Evolutionary conservation across 1,140 invertebrate species (phyloP).

Genomic region (Hylaeus anthracinus): DNA sequence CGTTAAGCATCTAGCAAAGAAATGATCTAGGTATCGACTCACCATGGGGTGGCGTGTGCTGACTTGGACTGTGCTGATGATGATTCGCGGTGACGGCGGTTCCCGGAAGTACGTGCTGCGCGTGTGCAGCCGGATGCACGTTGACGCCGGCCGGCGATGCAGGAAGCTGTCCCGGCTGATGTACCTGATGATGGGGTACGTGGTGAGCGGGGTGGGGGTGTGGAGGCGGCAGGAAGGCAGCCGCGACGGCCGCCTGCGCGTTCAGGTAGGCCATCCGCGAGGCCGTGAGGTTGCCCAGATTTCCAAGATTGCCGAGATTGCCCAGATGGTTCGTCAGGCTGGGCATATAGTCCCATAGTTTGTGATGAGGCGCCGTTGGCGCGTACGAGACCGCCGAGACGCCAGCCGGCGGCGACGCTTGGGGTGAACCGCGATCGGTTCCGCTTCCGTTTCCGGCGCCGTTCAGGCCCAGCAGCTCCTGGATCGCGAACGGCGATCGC

Average conservation of each 20-base stretch:
- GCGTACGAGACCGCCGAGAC: conserved; percentile 79
- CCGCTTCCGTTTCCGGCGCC: conserved; percentile 76
- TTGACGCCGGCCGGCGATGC: conserved; percentile 74
- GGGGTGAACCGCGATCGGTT: conserved; percentile 76
- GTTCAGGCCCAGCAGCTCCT: conserved; percentile 92
- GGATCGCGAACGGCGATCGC: conserved; percentile 94
- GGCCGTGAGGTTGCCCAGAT: conserved; percentile 82
- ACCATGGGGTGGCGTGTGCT: conserved; percentile 78
- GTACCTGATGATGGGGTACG: conserved; percentile 79
- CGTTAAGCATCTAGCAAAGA: neutral
- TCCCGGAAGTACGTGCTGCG: conserved; percentile 77
- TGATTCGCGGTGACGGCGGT: conserved; percentile 74
- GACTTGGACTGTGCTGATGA: conserved; percentile 77
- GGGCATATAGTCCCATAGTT: conserved; percentile 80
- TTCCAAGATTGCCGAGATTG: conserved; percentile 74
- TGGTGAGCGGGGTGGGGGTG: conserved; percentile 80
- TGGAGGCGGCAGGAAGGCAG: conserved; percentile 89
- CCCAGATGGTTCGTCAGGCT: conserved; percentile 78
- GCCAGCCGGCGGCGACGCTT: conserved; percentile 81
- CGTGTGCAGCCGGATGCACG: conserved; percentile 77
- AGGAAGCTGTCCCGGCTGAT: conserved; percentile 76
- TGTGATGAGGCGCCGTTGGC: conserved; percentile 80
- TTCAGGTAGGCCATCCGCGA: conserved; percentile 92
- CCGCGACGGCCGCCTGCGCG: conserved; percentile 92
- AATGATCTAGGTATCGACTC: conserved; percentile 46